A percentile compares a stretch with the other conserved stretches of the same genome.
Evolutionary conservation across 2,797 vertebrate genomes (phyloP).

Genomic region (Sebastes hopkinsi): DNA sequence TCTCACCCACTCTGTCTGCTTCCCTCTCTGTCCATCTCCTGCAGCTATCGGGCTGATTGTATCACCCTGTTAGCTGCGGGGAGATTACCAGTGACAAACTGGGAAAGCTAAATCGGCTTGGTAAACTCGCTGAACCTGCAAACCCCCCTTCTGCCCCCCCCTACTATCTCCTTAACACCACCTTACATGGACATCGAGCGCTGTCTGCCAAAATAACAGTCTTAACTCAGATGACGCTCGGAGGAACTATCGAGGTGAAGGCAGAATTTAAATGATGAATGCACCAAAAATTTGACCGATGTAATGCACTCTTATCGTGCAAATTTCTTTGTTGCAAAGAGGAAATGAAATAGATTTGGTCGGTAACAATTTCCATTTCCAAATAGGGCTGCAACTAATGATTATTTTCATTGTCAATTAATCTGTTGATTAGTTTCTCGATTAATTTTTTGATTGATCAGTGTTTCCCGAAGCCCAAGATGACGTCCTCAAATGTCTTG

Average conservation of each 20-base stretch:
- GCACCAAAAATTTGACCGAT: not conserved
- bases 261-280: not conserved
- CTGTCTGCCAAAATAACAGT: slow-evolving; percentile 39
- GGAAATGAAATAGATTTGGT: not conserved
- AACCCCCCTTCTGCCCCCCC: slow-evolving; percentile 7
- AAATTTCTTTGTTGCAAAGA: not conserved
- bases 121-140: slow-evolving; percentile 74
- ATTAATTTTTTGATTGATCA: too few relatives aligned
- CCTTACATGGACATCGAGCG: slow-evolving; percentile 55
- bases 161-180: slow-evolving; percentile 63
- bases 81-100: slow-evolving; percentile 81
- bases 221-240: slow-evolving; percentile 48
- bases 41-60: slow-evolving; percentile 65
- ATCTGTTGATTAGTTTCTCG: too few relatives aligned
- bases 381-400: not conserved
- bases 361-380: not conserved
- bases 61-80: slow-evolving; percentile 63
- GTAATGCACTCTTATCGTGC: not conserved
- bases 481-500: too few relatives aligned
- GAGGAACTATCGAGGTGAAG: not conserved
- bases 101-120: slow-evolving; percentile 78
- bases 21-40: slow-evolving; percentile 53
- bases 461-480: too few relatives aligned
- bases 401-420: not conserved
- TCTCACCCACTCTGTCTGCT: slow-evolving; percentile 53